Conservation (phyloP, 1,140 invertebrate genomes). For the Meloidogyne floridensis region DNA sequence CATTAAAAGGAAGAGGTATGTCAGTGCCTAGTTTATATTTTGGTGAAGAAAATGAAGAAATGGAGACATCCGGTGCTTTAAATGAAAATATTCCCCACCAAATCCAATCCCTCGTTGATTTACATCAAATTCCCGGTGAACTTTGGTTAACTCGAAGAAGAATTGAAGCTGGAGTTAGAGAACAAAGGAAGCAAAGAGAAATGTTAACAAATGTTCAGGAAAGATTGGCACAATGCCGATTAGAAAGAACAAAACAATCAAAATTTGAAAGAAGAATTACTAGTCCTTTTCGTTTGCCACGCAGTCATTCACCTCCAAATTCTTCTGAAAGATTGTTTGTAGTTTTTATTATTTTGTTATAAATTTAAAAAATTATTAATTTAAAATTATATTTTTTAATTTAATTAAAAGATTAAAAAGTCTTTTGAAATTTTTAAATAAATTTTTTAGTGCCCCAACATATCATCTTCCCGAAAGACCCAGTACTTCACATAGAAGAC, state of each 20-base stretch:
- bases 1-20: not conserved
- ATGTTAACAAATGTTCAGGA: slow-evolving; percentile 22
- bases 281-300: not conserved
- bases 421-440: not conserved
- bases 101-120: slow-evolving; percentile 12
- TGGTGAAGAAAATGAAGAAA: not conserved
- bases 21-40: not conserved
- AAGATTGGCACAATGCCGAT: not conserved
- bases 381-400: not conserved
- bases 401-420: too few species aligned
- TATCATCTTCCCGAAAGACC: slow-evolving; percentile 11
- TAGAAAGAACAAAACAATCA: not conserved
- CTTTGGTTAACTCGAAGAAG: slow-evolving; percentile 18
- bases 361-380: not conserved
- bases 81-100: not conserved
- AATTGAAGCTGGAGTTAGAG: slow-evolving; percentile 23
- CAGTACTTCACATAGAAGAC: slow-evolving; percentile 17
- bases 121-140: slow-evolving; percentile 26
- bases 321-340: slow-evolving; percentile 12
- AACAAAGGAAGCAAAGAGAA: slow-evolving; percentile 22
- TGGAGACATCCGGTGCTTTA: too few species aligned
- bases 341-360: not conserved
- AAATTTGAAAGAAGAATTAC: not conserved
- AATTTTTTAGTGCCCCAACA: not conserved
- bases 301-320: slow-evolving; percentile 27